Base-by-base conservation (phyloP, 2,797 vertebrate species). In the Parotocinclus haroldoi region DNA sequence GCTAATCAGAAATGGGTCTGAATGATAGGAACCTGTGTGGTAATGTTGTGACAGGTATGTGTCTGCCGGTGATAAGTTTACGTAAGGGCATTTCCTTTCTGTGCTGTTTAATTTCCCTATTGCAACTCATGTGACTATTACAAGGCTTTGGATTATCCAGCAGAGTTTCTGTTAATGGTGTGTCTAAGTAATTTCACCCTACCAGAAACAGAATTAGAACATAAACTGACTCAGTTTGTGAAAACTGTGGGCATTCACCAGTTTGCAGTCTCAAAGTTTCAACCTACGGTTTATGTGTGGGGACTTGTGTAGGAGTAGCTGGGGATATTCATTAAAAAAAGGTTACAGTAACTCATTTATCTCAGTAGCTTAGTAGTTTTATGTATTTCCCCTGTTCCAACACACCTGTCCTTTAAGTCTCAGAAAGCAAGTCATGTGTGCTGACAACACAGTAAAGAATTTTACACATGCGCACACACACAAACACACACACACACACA, bases 11-110 rank as follows among this genome's bases (percentile, higher is more conserved):
- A 27, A 27, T 27, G 27, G 27, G 27, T 27, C 27, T 27, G 40
- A 11, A 42, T 42, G 40, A 9, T 85, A 76, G 55, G 79, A 85
- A 85, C 84, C 66, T 10, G 52, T 48, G 65, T 86, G 79, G 40
- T 3, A 42, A 42, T 11, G 10, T 42, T 3, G 1, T 42, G 9
- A 40, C 9, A 11, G 9, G 10, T 42, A 2, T 27, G 27, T 27
- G 27, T 27, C 2, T 27, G 27, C 27, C 27, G 9, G 40, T 42
- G 40, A 9, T 42, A 9, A 4, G 10, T 42, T 40, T 42, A 11
- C 9, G 40, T 42, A 55, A 27, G 62, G 56, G 12, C 58, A 27
- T 73, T 40, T 42, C 27, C 27, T 2, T 58, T 17, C 14, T 44
- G 56, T 39, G 7, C 1, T 8, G 40, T 4, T 42, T 42, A 27